Base-by-base conservation (phyloP, 1,140 invertebrate species). In the Tribolium castaneum region DNA sequence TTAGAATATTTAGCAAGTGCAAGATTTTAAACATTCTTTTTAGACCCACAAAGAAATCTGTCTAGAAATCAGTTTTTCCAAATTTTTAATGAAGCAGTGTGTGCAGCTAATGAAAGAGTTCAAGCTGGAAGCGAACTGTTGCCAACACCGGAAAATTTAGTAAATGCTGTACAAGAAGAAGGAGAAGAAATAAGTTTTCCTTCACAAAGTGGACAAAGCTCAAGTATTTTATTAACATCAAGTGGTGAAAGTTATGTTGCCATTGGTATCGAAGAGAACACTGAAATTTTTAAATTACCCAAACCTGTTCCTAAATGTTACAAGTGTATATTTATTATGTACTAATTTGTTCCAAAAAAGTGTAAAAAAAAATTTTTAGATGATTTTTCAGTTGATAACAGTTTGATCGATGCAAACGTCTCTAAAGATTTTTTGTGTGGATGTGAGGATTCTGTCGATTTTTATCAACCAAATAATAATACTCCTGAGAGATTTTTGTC, bases 221-320 rank as follows among this genome's bases (percentile, higher is more conserved):
- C 59, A 30, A 66, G 30, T 30, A 30, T 35, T 66, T 66, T 30
- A 59, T 62, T 45, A 22, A 34, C 16, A 7, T 25, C 52, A 10
- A 14, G 52, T 34, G 35, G 22, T 2, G 59, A 35, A 1, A 78
- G 77, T 22, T 78, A 52, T 34, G 35, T 78, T 7, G 77, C 77
- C 30, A 51, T 78, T 22, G 62, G 66, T 70, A 70, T 75, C n/a
- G 51, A 75, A 4, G 56, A 78, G 13, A 30, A 52, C 7, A 54
- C 54, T 2, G 70, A 75, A 59, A 54, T 70, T n/a, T 78, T 75
- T 45, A 74, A 78, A 14, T 19, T 78, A 0, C 77, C 56, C 5
- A 75, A 16, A 22, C 7, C 70, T 16, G 19, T 12, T 13, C 12
- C 66, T 34, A 74, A 51, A 70, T 35, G 54, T 35, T 45, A 49